Evolutionary conservation across 2,888 invertebrate genomes (phyloP).

Genomic region (Tenthredo distinguenda): DNA sequence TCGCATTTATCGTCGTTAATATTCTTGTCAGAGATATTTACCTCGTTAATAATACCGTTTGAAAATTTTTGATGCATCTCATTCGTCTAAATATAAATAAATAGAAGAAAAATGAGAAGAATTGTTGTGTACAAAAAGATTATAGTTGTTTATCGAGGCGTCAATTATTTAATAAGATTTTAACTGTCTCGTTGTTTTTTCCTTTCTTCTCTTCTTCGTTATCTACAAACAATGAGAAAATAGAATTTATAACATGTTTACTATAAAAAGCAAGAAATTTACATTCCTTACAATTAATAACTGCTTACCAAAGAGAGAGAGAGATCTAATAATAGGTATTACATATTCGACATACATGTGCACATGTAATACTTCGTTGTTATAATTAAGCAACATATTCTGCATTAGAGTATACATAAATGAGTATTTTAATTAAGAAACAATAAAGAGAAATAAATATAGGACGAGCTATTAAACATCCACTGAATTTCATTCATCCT

Average conservation of each 20-base stretch:
- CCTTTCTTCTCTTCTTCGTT: not conserved
- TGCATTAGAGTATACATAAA: not conserved
- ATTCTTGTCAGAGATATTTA: too few species aligned
- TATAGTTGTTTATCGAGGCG: too few species aligned
- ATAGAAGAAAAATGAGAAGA: not conserved
- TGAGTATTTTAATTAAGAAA: not conserved
- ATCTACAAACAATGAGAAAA: not conserved
- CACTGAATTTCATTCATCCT: too few species aligned
- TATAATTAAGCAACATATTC: not conserved
- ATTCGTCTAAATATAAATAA: too few species aligned
- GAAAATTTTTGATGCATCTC: too few species aligned
- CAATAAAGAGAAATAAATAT: not conserved
- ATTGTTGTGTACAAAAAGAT: not conserved
- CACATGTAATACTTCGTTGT: not conserved
- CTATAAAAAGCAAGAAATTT: not conserved
- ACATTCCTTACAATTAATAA: not conserved
- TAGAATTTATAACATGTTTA: not conserved
- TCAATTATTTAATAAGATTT: too few species aligned
- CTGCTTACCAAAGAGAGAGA: conserved; percentile 4
- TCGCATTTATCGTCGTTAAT: too few species aligned
- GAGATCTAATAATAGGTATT: not conserved
- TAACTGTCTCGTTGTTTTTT: not conserved
- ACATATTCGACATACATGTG: not conserved
- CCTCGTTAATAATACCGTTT: too few species aligned
- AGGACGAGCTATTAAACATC: not conserved